Evolutionary conservation across 2,113 vertebrate species (phyloP), one percentile per base, ranked within the genome.

Genomic region (Nothobranchius kuhntae): DNA sequence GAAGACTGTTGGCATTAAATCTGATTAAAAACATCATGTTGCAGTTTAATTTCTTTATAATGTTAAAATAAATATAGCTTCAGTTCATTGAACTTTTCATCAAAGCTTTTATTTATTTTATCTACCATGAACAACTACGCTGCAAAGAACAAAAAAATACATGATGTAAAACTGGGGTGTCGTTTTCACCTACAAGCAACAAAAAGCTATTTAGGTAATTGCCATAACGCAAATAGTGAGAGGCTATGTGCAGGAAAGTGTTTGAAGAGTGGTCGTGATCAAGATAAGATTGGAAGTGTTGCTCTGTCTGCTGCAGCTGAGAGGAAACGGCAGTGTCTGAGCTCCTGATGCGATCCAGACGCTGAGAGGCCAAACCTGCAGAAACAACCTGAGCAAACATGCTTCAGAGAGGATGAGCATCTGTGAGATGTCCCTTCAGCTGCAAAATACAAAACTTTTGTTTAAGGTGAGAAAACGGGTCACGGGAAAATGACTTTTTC

Each of bases 241-340:
- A 84, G 85, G 86, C 85, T 80, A 83, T 77, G 85, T 88, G 83
- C 70, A 81, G 81, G 65, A 63, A 89, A 86, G 86, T 83, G 89
- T 92, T 91, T 92, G 90, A 91, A 91, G 88, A 89, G 75, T 44
- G 71, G 70, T 64, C 68, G 74, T 79, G 91, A 92, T 92, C 80
- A 66, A 92, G 89, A 92, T 92, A 92, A 91, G 89, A 92, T 91
- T 89, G 84, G 67, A 89, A 76, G 70, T 45, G 44, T 47, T 60
- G 85, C 84, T 78, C 44, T 84, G 81, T 82, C 77, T 89, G 79
- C 68, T 77, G 81, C 71, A 75, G 82, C 86, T 84, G 62, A 84
- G 57, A 81, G 80, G 69, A 87, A 86, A 80, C 73, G 69, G 67
- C 62, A 84, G 67, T 73, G 73, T 75, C 75, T 67, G 80, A 78